phyloP scores from a whole-genome alignment of 1,140 invertebrate genomes.

The Medauroidea extradentata region DNA sequence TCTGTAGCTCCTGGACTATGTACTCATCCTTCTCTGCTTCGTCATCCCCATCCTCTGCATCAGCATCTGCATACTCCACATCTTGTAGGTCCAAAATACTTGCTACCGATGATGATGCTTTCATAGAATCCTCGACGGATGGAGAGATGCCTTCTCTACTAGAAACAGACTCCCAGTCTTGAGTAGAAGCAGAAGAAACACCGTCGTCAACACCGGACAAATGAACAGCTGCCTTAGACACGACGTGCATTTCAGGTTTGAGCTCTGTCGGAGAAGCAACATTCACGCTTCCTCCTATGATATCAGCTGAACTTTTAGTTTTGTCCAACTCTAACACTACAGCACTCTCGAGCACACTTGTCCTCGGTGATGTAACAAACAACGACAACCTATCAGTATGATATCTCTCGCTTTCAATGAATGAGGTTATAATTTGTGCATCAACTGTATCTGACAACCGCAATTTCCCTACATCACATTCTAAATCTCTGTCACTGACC shows the following conservation, averaged over 20 bases:
- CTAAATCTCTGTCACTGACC: too few species aligned
- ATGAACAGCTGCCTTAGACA: neutral
- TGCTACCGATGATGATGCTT: slow-evolving; percentile 26
- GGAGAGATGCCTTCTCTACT: neutral
- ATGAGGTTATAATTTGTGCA: too few species aligned
- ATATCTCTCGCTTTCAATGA: neutral
- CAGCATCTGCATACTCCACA: slow-evolving; percentile 50
- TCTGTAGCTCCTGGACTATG: neutral
- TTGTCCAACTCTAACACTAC: neutral
- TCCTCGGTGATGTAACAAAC: neutral
- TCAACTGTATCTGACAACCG: too few species aligned
- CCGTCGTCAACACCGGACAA: neutral
- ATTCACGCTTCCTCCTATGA: slow-evolving; percentile 5
- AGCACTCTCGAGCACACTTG: neutral
- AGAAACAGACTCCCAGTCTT: neutral
- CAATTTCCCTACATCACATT: too few species aligned
- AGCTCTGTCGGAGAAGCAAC: neutral
- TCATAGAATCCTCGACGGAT: neutral
- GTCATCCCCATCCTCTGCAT: slow-evolving; percentile 43
- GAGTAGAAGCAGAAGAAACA: neutral
- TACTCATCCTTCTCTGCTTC: slow-evolving; percentile 13
- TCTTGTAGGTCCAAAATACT: slow-evolving; percentile 46
- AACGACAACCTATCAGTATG: neutral
- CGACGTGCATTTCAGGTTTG: neutral
- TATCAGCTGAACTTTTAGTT: neutral